These are phyloP conservation scores for Callipepla squamata DNA, from an alignment of 2,113 vertebrate genomes.

Conservation along the genomic window DNA sequence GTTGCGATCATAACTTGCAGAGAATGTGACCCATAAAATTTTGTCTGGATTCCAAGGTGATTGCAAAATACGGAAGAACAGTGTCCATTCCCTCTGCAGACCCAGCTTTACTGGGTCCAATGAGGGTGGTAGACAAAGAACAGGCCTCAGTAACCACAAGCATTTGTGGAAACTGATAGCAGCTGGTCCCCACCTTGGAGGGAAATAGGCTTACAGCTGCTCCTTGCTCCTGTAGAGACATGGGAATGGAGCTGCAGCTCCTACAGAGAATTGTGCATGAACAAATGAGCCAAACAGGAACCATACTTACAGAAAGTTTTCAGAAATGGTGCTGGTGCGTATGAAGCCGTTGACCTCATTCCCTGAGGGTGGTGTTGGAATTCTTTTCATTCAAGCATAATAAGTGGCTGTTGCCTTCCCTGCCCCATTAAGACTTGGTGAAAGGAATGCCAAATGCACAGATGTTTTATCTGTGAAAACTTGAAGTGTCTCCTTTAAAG, in stretches of 20 bases:
- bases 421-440: accelerated
- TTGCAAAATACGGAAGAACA: background rate
- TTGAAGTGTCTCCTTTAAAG: background rate
- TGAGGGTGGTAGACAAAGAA: background rate
- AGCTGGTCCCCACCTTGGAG: accelerated
- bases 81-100: background rate
- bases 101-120: background rate
- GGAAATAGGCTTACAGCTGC: accelerated
- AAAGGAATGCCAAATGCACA: background rate
- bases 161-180: background rate
- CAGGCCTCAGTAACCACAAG: background rate
- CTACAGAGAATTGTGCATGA: background rate
- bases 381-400: background rate
- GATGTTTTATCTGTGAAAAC: background rate
- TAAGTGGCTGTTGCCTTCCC: background rate
- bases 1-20: background rate
- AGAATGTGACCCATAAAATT: accelerated
- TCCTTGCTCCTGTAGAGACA: accelerated
- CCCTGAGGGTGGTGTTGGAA: background rate
- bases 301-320: background rate
- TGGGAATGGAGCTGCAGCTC: background rate
- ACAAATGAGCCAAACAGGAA: background rate
- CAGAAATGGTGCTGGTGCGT: accelerated
- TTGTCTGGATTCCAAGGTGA: background rate
- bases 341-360: background rate